Conservation (phyloP, 2,888 invertebrate genomes). For the Troides oblongomaculatus region DNA sequence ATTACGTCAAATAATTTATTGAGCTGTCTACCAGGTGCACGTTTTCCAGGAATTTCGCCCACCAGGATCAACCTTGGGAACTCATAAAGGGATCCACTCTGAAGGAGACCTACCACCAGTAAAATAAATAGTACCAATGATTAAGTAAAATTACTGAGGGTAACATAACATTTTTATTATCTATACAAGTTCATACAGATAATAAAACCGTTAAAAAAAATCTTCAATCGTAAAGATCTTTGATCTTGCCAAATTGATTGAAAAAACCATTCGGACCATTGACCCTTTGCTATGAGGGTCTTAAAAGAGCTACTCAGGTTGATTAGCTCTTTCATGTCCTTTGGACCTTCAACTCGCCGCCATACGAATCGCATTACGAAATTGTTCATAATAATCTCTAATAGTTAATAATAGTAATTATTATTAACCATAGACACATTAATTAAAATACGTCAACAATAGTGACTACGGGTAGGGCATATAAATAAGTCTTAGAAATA, state of each 20-base stretch:
- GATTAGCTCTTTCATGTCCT: conserved; percentile 71
- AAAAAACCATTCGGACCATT: conserved; percentile 59
- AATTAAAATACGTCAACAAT: no score
- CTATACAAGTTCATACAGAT: not conserved
- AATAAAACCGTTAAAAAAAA: conserved; percentile 19
- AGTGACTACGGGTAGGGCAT: no score
- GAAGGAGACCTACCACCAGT: no score
- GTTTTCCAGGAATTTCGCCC: no score
- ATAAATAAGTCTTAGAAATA: no score
- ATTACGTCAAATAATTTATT: no score
- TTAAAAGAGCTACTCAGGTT: conserved; percentile 63
- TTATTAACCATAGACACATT: not conserved
- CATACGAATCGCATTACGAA: conserved; percentile 18
- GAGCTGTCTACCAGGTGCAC: no score
- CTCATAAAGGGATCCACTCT: no score
- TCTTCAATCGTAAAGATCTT: conserved; percentile 33
- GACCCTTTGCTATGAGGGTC: conserved; percentile 47
- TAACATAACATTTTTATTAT: not conserved
- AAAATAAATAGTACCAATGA: no score
- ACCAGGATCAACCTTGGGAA: no score
- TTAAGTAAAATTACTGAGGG: no score
- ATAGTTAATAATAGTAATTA: not conserved
- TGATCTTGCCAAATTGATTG: conserved; percentile 60
- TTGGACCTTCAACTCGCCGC: conserved; percentile 38
- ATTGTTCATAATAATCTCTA: conserved; percentile 2